phyloP scores from a whole-genome alignment of 2,113 vertebrate genomes.

The Panthera uncia region DNA sequence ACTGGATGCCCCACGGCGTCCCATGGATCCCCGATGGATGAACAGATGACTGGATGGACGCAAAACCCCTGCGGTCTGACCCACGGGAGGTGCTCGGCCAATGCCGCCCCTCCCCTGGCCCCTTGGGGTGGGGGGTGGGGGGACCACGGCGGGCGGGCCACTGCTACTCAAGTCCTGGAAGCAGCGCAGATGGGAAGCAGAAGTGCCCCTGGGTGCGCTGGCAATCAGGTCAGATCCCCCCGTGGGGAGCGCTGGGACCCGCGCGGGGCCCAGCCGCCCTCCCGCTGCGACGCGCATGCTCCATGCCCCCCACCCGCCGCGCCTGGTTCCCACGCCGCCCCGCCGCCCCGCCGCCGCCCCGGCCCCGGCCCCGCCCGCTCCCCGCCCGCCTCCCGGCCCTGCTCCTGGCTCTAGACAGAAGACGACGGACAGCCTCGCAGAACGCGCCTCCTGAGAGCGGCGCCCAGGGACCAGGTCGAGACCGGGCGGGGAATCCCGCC shows the following conservation, averaged over 20 bases:
- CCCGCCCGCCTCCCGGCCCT: background rate
- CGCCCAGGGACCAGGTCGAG: background rate
- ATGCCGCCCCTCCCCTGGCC: background rate
- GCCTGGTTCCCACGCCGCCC: constrained; percentile 14
- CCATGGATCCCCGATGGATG: background rate
- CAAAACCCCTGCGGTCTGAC: background rate
- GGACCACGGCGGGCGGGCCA: too few relatives aligned
- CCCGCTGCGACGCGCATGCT: constrained; percentile 56
- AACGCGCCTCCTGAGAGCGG: background rate
- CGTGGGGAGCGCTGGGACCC: background rate
- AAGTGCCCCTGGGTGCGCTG: background rate
- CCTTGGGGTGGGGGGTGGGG: background rate
- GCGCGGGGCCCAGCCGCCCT: background rate
- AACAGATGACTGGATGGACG: background rate
- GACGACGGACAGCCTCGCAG: background rate
- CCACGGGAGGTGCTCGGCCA: background rate
- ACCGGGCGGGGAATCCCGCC: background rate
- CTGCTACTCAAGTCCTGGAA: background rate
- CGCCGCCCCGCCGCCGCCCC: background rate
- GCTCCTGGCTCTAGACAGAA: background rate
- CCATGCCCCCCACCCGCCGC: background rate
- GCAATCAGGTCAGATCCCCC: background rate
- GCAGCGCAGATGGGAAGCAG: background rate
- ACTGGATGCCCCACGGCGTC: background rate
- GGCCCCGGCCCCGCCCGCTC: background rate